Conservation (phyloP, 1,140 invertebrate species). For the Heliothis virescens region DNA sequence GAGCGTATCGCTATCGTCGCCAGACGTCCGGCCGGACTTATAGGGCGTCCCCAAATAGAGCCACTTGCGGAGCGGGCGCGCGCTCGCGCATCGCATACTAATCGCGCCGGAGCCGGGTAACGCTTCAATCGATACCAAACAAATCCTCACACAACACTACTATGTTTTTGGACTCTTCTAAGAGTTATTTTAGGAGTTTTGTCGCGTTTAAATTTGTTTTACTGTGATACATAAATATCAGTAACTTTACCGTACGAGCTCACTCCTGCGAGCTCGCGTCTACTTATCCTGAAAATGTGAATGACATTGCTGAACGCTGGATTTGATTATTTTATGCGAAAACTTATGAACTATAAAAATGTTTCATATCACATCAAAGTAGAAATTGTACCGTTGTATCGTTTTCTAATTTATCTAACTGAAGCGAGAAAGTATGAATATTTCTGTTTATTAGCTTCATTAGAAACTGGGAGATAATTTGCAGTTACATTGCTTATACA, state of each 20-base stretch:
- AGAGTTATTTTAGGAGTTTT: slow-evolving; percentile 45
- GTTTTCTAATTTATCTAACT: no score
- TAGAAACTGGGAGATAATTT: no score
- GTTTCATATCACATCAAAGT: no score
- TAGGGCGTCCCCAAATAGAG: slow-evolving; percentile 74
- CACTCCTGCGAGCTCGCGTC: neutral
- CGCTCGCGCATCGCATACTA: slow-evolving; percentile 69
- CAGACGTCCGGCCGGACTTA: slow-evolving; percentile 73
- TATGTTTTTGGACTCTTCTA: slow-evolving; percentile 59
- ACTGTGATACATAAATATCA: neutral
- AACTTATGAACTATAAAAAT: no score
- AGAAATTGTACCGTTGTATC: no score
- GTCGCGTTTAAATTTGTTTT: neutral
- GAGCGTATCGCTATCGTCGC: slow-evolving; percentile 55
- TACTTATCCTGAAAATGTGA: neutral
- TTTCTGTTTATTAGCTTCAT: no score
- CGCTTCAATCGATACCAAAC: slow-evolving; percentile 72
- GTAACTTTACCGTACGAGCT: neutral
- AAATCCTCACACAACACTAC: slow-evolving; percentile 62
- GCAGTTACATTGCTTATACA: no score
- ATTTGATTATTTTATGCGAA: no score
- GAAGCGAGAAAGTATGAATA: no score
- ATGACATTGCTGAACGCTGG: neutral
- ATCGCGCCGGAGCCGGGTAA: slow-evolving; percentile 50
- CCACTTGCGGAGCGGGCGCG: slow-evolving; percentile 64